Evolutionary conservation across 2,113 vertebrate species (phyloP), one percentile per base, ranked within the genome.

Genomic region (Puntigrus tetrazona): DNA sequence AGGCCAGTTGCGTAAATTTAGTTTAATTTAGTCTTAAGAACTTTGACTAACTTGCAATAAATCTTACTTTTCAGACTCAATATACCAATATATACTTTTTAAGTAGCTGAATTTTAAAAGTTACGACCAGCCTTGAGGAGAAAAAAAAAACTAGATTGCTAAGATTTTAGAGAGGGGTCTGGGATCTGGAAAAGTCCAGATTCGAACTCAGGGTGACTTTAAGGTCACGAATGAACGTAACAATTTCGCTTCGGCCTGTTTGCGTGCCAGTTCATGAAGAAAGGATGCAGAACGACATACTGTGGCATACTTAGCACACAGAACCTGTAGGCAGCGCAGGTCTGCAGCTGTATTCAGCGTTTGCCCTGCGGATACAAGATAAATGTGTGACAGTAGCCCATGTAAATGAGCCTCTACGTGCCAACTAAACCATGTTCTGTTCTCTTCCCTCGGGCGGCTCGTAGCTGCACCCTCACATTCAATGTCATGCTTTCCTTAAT

Each of bases 401-500:
- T 80, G 57, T 63, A 29, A 65, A 65, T 65, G 14, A 80, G 76
- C 18, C 76, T 50, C 73, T 61, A 59, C 16, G 52, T 59, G 55
- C 31, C 76, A 80, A 65, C 55, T 31, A 45, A 80, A 47, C 36
- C 50, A 77, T 77, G 31, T 55, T 77, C 27, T 3, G 3, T 61
- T 80, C n/a, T 65, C 59, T 61, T 25, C 78, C 78, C 76, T 78
- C 31, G 3, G 50, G 76, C 34, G 3, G 1, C 4, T 36, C 6
- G 34, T 59, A 57, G 34, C 52, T 27, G 34, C 52, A 78, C 34
- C 34, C 52, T 78, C 76, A 59, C 72, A 36, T 57, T 57, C 75
- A 52, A 13, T 65, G 76, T 41, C 76, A 61, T 27, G 76, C 55
- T 78, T 59, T 22, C 76, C 34, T 50, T 61, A 61, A 79, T 67